phyloP scores from a whole-genome alignment of 1,140 invertebrate species.

The Polyergus mexicanus region DNA sequence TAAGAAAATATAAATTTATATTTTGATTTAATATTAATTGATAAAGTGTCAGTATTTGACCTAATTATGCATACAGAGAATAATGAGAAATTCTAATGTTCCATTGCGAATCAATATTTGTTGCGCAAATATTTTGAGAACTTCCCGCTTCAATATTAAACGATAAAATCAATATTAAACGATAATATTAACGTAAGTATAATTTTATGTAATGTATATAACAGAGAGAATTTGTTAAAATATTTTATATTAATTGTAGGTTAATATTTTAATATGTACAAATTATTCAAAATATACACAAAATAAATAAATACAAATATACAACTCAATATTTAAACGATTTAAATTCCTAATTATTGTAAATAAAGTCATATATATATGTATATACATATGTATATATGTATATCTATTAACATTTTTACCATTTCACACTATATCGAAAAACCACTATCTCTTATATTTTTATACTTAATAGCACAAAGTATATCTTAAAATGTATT shows the following conservation, averaged over 20 bases:
- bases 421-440: not conserved
- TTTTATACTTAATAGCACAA: slow-evolving; percentile 6
- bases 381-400: not conserved
- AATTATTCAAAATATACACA: not conserved
- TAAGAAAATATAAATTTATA: not conserved
- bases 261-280: not conserved
- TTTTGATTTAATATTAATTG: not conserved
- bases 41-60: not conserved
- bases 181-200: not conserved
- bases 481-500: not conserved
- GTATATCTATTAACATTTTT: not conserved
- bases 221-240: not conserved
- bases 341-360: slow-evolving; percentile 19
- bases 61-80: not conserved
- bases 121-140: not conserved
- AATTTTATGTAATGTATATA: not conserved
- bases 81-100: not conserved
- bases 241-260: too few relatives aligned
- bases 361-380: not conserved
- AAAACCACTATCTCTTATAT: not conserved
- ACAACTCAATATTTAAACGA: not conserved
- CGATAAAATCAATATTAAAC: not conserved
- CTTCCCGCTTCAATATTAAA: not conserved
- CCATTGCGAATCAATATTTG: not conserved
- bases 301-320: not conserved